Evolutionary conservation across 2,888 invertebrate species (phyloP).

Genomic region (Ennomos fuscantarius): DNA sequence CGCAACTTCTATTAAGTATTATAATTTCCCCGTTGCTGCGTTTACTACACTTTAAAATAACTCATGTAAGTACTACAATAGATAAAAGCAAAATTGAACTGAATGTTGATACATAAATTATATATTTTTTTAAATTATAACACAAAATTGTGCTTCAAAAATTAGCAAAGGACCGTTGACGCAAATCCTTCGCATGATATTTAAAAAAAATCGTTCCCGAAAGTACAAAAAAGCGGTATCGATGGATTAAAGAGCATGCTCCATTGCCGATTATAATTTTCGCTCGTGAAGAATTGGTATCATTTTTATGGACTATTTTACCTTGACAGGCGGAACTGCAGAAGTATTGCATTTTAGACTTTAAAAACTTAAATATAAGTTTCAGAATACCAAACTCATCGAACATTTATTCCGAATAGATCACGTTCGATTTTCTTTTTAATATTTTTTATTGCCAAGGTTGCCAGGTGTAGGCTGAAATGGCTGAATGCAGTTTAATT

Average conservation of each 20-base stretch:
- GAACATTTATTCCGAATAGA: background rate
- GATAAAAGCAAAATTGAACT: no score
- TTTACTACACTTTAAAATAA: no score
- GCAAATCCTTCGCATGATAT: conserved; percentile 45
- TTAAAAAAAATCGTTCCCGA: conserved; percentile 46
- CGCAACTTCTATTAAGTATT: no score
- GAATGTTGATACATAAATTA: background rate
- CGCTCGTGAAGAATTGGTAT: conserved; percentile 56
- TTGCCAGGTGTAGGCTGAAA: conserved; percentile 69
- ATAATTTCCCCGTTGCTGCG: no score
- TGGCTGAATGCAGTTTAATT: conserved; percentile 73
- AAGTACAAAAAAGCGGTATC: conserved; percentile 49
- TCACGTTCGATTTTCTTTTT: background rate
- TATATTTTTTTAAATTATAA: background rate
- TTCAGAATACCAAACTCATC: background rate
- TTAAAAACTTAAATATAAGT: background rate
- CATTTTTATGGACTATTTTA: conserved; percentile 39
- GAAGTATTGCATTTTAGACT: conserved; percentile 2
- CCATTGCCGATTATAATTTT: conserved; percentile 79
- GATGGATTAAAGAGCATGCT: conserved; percentile 75
- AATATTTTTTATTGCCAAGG: conserved; percentile 26
- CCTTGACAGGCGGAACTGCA: conserved; percentile 5
- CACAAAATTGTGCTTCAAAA: conserved; percentile 45
- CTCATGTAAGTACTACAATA: no score
- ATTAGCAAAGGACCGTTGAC: conserved; percentile 58